Conservation (phyloP, 2,113 vertebrate genomes). For the Dicerorhinus sumatrensis region DNA sequence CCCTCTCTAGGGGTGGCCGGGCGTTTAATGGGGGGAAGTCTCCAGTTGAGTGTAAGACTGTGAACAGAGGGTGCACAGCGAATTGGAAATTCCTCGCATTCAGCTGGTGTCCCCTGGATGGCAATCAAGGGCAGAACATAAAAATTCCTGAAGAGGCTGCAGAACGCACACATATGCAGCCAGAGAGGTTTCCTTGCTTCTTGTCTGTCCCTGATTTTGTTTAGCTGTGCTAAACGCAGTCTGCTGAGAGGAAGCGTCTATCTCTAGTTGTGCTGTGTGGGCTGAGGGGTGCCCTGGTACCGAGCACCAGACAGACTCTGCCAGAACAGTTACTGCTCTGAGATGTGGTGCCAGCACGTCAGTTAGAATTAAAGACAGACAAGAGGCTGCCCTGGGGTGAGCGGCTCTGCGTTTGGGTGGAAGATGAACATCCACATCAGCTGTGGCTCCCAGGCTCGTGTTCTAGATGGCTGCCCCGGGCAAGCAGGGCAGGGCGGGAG, state of each 20-base stretch:
- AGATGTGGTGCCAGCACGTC: rapidly evolving
- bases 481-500: rapidly evolving
- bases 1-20: not conserved
- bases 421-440: rapidly evolving
- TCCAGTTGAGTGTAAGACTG: not conserved
- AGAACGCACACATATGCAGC: rapidly evolving
- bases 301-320: rapidly evolving
- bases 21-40: not conserved
- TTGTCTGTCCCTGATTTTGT: not conserved
- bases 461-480: rapidly evolving
- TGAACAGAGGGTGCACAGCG: rapidly evolving
- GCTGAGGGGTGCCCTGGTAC: not conserved
- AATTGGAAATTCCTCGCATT: rapidly evolving
- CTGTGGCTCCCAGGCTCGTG: rapidly evolving
- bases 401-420: rapidly evolving
- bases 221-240: not conserved
- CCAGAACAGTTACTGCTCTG: rapidly evolving
- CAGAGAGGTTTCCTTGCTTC: no score
- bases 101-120: not conserved
- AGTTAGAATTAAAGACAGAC: no score
- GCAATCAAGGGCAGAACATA: not conserved
- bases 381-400: not conserved
- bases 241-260: not conserved
- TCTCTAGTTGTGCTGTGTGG: not conserved
- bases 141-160: not conserved